A percentile compares a stretch with the other conserved stretches of the same genome.
These are phyloP conservation scores for Drosophila melanosoma DNA, from an alignment of 2,888 invertebrate species.

Conservation along the genomic window DNA sequence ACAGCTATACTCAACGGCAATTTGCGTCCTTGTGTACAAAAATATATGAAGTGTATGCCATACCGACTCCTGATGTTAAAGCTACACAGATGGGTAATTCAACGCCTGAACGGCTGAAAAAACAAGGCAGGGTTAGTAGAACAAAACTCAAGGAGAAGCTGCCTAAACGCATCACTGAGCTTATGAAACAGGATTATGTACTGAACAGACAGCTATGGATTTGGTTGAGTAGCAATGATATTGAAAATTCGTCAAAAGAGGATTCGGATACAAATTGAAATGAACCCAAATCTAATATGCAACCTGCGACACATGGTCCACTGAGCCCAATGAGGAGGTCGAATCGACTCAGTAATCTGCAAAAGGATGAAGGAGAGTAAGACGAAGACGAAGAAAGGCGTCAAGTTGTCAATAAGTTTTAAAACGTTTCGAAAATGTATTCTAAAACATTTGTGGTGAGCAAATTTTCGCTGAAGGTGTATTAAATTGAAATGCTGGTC, in stretches of 20 bases:
- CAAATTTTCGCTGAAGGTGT: conserved; percentile 39
- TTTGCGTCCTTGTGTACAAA: not conserved
- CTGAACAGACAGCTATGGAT: conserved; percentile 1
- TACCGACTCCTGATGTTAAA: not conserved
- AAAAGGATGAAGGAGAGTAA: not conserved
- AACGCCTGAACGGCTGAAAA: not conserved
- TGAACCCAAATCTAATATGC: not conserved
- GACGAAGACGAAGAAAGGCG: not conserved
- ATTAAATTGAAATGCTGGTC: conserved; percentile 44
- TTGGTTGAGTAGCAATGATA: conserved; percentile 9
- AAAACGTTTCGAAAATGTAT: conserved; percentile 48
- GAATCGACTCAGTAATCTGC: not conserved
- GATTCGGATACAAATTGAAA: fast-evolving
- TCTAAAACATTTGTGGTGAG: conserved; percentile 24
- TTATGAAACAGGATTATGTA: not conserved
- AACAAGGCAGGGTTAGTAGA: not conserved
- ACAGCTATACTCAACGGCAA: conserved; percentile 32
- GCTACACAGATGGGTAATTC: not conserved
- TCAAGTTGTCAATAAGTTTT: conserved; percentile 42
- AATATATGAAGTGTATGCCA: conserved; percentile 10
- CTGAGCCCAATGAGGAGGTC: not conserved
- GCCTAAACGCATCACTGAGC: not conserved
- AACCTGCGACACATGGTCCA: not conserved
- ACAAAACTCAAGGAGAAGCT: not conserved
- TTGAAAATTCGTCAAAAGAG: fast-evolving